Evolutionary conservation across 2,888 invertebrate species (phyloP).

Genomic region (Acheta domesticus): DNA sequence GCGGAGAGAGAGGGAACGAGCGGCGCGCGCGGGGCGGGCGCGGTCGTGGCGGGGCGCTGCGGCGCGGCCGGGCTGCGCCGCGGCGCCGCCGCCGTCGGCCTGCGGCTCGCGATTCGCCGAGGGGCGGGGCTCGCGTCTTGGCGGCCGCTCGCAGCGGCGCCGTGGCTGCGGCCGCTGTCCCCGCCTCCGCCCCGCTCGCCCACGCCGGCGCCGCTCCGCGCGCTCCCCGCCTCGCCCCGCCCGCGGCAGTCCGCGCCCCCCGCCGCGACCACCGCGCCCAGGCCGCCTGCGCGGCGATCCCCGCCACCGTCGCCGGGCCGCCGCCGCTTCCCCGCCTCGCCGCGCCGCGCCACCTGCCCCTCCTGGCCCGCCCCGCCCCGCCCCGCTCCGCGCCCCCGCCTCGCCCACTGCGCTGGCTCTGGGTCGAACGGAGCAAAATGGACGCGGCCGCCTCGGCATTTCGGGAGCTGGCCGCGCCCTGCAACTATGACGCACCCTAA

Average conservation of each 20-base stretch:
- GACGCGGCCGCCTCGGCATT: background rate
- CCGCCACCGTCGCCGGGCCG: background rate
- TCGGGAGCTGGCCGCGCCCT: background rate
- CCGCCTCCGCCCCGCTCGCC: background rate
- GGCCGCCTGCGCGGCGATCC: background rate
- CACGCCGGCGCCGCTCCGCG: background rate
- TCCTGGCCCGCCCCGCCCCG: too few species aligned
- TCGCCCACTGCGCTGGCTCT: too few species aligned
- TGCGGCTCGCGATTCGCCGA: background rate
- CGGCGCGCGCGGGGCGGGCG: background rate
- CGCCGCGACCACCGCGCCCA: background rate
- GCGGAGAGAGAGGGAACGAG: too few species aligned
- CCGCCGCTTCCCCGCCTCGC: background rate
- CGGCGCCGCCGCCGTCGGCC: background rate
- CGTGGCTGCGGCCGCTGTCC: background rate
- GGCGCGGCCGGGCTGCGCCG: slow-evolving; percentile 19
- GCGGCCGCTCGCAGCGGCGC: slow-evolving; percentile 7
- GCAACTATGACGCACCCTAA: too few species aligned
- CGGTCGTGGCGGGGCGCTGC: background rate
- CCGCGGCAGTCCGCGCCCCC: background rate
- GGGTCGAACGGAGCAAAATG: slow-evolving; percentile 9
- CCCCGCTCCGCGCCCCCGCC: too few species aligned
- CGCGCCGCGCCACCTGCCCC: too few species aligned
- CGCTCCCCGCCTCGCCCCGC: background rate
- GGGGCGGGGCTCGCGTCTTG: slow-evolving; percentile 9